Evolutionary conservation across 2,888 invertebrate genomes (phyloP), one percentile per base, ranked within the genome.

Genomic region (Mayetiola destructor): DNA sequence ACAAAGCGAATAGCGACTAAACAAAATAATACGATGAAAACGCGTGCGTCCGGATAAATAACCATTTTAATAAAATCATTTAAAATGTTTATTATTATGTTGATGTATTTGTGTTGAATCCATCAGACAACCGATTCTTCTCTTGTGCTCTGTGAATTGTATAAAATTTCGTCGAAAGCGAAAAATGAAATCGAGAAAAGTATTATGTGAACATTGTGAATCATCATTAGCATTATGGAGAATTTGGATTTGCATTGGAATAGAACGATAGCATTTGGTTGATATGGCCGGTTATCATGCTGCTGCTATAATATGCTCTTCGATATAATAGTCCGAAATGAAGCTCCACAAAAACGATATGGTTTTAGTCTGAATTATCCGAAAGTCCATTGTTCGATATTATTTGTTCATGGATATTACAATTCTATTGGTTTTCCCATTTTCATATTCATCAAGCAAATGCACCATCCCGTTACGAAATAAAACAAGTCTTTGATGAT

Each of bases 21-120:
- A n/a, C n/a, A n/a, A n/a, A n/a, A n/a, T n/a, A n/a, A n/a, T n/a
- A n/a, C n/a, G n/a, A n/a, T n/a, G n/a, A 48, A 48, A 48, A 48
- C 48, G 48, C 48, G 48, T 48, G 48, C 48, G 48, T 48, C 48
- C 48, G 48, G 48, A 48, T 48, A 48, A 48, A 48, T 48, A 48
- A 48, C 48, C 27, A 48, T 48, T 48, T 48, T 48, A 48, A 48
- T 48, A 48, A 48, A 48, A 48, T 48, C 27, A 48, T 48, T 27
- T 48, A 27, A 48, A 48, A 48, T 48, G 48, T 48, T 48, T 20
- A 48, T 48, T 48, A 48, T 48, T 27, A 27, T 48, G 48, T 48
- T 48, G 48, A 48, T 48, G 48, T 48, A 48, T 48, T 48, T 27
- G 48, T n/a, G n/a, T n/a, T n/a, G n/a, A n/a, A n/a, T n/a, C n/a